Conservation (phyloP, 1,140 invertebrate genomes). For the Aphaenogaster ashmeadi region DNA sequence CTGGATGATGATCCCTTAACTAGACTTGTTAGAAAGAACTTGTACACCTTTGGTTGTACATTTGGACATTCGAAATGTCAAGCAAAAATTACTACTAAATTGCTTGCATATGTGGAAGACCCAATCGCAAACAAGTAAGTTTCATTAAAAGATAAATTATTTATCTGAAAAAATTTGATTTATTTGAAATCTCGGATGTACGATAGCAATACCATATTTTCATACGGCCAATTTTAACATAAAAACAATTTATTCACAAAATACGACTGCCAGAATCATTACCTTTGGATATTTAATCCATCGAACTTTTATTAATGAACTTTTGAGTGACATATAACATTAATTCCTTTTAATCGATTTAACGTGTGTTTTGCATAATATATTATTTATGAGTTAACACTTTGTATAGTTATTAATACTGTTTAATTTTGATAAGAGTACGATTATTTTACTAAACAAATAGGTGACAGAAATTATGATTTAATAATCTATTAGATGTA, state of each 20-base stretch:
- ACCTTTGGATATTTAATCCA: neutral
- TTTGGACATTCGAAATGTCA: constrained; percentile 69
- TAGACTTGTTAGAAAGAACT: constrained; percentile 38
- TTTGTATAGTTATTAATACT: neutral
- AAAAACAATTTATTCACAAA: neutral
- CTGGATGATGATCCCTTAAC: constrained; percentile 59
- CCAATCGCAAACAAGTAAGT: constrained; percentile 63
- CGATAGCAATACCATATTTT: neutral
- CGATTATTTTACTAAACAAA: neutral
- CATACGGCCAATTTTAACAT: neutral
- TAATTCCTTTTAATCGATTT: neutral
- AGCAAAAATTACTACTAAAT: constrained; percentile 61
- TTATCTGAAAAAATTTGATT: neutral
- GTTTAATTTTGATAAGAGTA: neutral
- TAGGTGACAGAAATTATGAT: neutral
- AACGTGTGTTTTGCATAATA: neutral
- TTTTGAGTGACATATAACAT: neutral
- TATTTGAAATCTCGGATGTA: neutral
- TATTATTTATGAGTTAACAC: neutral
- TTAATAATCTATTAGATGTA: neutral
- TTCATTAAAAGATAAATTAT: neutral
- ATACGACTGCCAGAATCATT: neutral
- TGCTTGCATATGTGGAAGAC: constrained; percentile 67
- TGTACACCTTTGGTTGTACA: constrained; percentile 68
- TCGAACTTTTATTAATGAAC: neutral